Conservation (phyloP, 2,888 invertebrate genomes). For the Scaptomyza tumidula region DNA sequence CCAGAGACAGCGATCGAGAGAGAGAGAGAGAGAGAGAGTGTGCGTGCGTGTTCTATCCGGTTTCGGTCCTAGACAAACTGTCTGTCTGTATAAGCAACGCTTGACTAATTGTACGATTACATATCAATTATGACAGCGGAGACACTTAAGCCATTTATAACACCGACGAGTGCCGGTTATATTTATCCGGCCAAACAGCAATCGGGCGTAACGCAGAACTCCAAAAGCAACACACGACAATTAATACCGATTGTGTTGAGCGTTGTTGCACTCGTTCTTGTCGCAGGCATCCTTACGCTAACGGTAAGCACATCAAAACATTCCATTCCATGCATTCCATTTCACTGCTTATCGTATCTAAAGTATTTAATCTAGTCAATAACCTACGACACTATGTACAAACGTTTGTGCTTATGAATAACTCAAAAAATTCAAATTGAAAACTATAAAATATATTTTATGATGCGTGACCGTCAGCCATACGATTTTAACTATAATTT, state of each 20-base stretch:
- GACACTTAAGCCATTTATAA: constrained; percentile 84
- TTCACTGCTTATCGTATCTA: too few species aligned
- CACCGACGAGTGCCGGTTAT: constrained; percentile 77
- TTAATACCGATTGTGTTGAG: constrained; percentile 74
- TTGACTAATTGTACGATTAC: constrained; percentile 37
- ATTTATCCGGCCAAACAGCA: constrained; percentile 77
- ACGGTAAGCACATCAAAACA: constrained; percentile 70
- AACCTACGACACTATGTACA: constrained; percentile 1
- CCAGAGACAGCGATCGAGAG: neutral
- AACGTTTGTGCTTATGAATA: constrained; percentile 25
- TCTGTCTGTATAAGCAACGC: constrained; percentile 11
- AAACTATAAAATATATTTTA: constrained; percentile 53
- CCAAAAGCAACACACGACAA: constrained; percentile 63
- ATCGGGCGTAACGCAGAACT: constrained; percentile 47
- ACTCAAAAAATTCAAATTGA: constrained; percentile 18
- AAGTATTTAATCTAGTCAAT: neutral
- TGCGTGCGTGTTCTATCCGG: constrained; percentile 37
- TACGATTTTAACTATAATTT: constrained; percentile 56
- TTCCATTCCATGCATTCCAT: too few species aligned
- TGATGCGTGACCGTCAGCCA: constrained; percentile 62
- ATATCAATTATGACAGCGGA: constrained; percentile 82
- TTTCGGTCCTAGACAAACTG: constrained; percentile 19
- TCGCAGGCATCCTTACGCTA: constrained; percentile 73
- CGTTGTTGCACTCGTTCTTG: constrained; percentile 67
- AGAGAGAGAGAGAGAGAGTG: neutral